These are phyloP conservation scores for Cygnus atratus DNA, from an alignment of 2,113 vertebrate species.

Conservation along the genomic window DNA sequence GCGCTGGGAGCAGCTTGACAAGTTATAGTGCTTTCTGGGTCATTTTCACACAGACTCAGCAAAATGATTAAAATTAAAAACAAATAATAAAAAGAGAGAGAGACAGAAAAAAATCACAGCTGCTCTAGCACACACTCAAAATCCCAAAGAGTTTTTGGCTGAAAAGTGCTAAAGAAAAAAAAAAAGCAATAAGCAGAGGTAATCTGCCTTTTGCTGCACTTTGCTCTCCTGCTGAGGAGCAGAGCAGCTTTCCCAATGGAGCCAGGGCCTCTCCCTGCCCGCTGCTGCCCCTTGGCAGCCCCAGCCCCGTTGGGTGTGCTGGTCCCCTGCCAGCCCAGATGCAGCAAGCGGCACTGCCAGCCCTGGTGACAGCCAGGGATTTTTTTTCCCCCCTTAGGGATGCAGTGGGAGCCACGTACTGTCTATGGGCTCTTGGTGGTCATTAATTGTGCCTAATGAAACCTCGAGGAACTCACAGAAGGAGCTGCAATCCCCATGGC, in stretches of 20 bases:
- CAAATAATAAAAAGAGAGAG: neutral
- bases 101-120: conserved; percentile 32
- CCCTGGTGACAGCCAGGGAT: neutral
- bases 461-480: neutral
- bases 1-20: neutral
- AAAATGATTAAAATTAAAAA: neutral
- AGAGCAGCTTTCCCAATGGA: neutral
- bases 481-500: fast-evolving
- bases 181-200: neutral
- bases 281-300: neutral
- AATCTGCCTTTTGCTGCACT: neutral
- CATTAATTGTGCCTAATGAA: neutral
- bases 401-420: neutral
- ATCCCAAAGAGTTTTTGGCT: neutral
- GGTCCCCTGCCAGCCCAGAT: neutral
- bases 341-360: neutral
- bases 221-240: neutral
- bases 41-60: conserved; percentile 61
- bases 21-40: conserved; percentile 32
- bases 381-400: neutral
- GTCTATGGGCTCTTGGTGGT: neutral
- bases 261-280: neutral
- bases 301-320: fast-evolving
- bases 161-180: conserved; percentile 2
- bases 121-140: conserved; percentile 44